Conservation (phyloP, 2,888 invertebrate genomes). For the Drosophila subquinaria region DNA sequence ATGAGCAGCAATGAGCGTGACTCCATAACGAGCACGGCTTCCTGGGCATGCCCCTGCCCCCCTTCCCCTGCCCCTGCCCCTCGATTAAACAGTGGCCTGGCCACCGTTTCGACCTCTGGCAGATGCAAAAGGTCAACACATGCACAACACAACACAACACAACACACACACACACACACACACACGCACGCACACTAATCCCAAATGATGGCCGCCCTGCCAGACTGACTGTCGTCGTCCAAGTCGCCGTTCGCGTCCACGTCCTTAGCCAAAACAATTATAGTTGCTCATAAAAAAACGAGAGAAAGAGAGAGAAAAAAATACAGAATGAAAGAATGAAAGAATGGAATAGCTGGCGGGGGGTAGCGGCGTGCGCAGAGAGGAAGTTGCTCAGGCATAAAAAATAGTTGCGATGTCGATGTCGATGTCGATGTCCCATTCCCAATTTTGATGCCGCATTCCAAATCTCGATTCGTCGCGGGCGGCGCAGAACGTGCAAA, state of each 20-base stretch:
- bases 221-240: slow-evolving; percentile 73
- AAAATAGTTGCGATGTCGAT: slow-evolving; percentile 56
- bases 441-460: slow-evolving; percentile 46
- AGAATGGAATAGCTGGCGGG: slow-evolving; percentile 17
- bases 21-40: slow-evolving; percentile 77
- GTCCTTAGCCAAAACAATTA: slow-evolving; percentile 62
- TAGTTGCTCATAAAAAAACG: slow-evolving; percentile 52
- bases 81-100: slow-evolving; percentile 20
- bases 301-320: neutral
- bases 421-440: slow-evolving; percentile 12
- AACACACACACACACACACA: slow-evolving; percentile 22
- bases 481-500: slow-evolving; percentile 71
- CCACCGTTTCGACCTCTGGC: slow-evolving; percentile 69
- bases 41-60: slow-evolving; percentile 51
- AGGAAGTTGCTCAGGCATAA: slow-evolving; percentile 61
- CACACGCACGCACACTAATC: slow-evolving; percentile 63
- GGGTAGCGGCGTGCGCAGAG: slow-evolving; percentile 12
- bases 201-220: slow-evolving; percentile 76
- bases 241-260: slow-evolving; percentile 20
- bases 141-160: slow-evolving; percentile 30
- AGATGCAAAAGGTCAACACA: slow-evolving; percentile 77
- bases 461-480: slow-evolving; percentile 64
- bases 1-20: slow-evolving; percentile 72
- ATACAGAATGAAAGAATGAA: slow-evolving; percentile 12
- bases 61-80: no score